These are phyloP conservation scores for Scytalopus superciliaris DNA, from an alignment of 2,113 vertebrate species.

Conservation along the genomic window DNA sequence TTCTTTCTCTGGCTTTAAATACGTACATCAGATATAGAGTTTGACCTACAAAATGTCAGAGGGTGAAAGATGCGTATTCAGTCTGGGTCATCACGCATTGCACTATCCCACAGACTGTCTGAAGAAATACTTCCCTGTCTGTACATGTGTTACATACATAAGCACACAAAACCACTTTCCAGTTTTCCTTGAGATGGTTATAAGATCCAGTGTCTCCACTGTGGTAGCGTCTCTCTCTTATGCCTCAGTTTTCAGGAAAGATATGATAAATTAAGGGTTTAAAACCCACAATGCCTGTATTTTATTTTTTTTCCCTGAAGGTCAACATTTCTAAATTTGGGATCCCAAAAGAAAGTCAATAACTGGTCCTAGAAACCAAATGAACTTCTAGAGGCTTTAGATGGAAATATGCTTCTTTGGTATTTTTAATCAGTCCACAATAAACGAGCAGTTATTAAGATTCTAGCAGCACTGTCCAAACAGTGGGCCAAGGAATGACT, in stretches of 20 bases:
- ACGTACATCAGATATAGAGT: background rate
- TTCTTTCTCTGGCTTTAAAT: background rate
- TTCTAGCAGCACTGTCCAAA: background rate
- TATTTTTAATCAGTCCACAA: background rate
- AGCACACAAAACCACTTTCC: background rate
- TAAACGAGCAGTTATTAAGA: background rate
- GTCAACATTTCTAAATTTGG: background rate
- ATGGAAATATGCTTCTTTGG: background rate
- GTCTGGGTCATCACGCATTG: background rate
- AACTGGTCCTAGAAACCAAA: background rate
- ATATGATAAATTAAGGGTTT: background rate
- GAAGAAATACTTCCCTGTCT: background rate
- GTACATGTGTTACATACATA: fast-evolving
- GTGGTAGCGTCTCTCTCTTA: background rate
- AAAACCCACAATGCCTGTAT: background rate
- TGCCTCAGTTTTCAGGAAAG: background rate
- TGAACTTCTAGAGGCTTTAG: background rate
- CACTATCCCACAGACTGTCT: no score
- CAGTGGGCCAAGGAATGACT: background rate
- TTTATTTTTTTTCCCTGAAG: background rate
- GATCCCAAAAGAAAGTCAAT: background rate
- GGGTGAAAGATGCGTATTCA: background rate
- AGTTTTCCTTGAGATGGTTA: background rate
- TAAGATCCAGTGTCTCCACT: background rate
- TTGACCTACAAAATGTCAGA: background rate